Evolutionary conservation across 2,797 vertebrate species (phyloP).

Genomic region (Clarias laeviceps): DNA sequence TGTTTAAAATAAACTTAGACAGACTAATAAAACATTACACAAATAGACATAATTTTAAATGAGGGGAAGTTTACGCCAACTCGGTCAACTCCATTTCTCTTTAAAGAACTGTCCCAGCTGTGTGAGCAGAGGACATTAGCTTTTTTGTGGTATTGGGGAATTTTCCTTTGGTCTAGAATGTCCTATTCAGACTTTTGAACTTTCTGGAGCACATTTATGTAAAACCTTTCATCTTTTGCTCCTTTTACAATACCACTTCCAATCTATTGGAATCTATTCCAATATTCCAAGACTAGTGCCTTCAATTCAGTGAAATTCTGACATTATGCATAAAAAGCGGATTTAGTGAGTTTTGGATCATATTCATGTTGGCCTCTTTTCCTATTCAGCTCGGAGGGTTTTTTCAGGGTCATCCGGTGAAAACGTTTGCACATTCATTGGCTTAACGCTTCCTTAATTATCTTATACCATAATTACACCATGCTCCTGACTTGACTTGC

Average conservation of each 20-base stretch:
- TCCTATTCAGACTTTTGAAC: not conserved
- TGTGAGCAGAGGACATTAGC: not conserved
- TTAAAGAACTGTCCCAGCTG: conserved; percentile 16
- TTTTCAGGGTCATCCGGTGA: conserved; percentile 27
- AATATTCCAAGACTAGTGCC: too few relatives aligned
- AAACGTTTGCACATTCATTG: not conserved
- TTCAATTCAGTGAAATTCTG: not conserved
- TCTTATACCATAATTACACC: too few relatives aligned
- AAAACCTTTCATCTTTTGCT: conserved; percentile 15
- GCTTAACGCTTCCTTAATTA: too few relatives aligned
- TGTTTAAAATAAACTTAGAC: conserved; percentile 26
- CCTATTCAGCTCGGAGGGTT: conserved; percentile 2
- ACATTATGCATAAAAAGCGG: not conserved
- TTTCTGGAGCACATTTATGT: not conserved
- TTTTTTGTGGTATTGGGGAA: not conserved
- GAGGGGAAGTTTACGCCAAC: not conserved
- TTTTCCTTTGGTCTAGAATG: conserved; percentile 5
- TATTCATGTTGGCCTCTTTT: not conserved
- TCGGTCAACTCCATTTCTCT: conserved; percentile 11
- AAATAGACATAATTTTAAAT: conserved; percentile 6
- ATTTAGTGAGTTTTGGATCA: not conserved
- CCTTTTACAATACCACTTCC: not conserved
- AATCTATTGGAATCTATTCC: too few relatives aligned
- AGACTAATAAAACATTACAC: not conserved
- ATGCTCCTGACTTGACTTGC: conserved; percentile 21